Evolutionary conservation across 2,797 vertebrate species (phyloP).

Genomic region (Vipera latastei): DNA sequence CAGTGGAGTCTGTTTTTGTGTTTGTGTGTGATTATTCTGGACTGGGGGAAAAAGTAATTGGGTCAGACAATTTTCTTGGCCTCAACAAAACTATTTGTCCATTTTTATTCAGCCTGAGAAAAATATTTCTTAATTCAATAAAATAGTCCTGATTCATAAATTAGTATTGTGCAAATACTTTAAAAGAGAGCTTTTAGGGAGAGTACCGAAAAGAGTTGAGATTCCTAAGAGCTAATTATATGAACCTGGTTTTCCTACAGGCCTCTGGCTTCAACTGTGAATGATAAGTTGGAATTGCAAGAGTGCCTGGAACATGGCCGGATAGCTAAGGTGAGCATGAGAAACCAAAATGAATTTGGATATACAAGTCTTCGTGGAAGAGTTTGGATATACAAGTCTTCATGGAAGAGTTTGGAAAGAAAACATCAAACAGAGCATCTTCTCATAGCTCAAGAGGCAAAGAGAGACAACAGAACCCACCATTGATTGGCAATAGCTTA

Average conservation of each 20-base stretch:
- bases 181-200: background rate
- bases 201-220: background rate
- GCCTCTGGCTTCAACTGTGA: slow-evolving; percentile 85
- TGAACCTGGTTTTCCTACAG: slow-evolving; percentile 58
- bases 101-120: background rate
- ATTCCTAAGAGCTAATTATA: background rate
- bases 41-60: background rate
- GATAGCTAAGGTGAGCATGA: slow-evolving; percentile 86
- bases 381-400: background rate
- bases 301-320: slow-evolving; percentile 95
- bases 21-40: background rate
- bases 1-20: background rate
- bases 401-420: background rate
- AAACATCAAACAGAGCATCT: background rate
- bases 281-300: slow-evolving; percentile 92
- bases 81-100: background rate
- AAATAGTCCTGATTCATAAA: background rate
- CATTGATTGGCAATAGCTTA: background rate
- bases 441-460: background rate
- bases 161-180: background rate
- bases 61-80: background rate
- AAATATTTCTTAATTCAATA: background rate
- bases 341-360: background rate
- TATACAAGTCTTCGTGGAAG: background rate
- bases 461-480: no score